Base-by-base conservation (phyloP, 2,888 invertebrate species). In the Laspeyria flexula region DNA sequence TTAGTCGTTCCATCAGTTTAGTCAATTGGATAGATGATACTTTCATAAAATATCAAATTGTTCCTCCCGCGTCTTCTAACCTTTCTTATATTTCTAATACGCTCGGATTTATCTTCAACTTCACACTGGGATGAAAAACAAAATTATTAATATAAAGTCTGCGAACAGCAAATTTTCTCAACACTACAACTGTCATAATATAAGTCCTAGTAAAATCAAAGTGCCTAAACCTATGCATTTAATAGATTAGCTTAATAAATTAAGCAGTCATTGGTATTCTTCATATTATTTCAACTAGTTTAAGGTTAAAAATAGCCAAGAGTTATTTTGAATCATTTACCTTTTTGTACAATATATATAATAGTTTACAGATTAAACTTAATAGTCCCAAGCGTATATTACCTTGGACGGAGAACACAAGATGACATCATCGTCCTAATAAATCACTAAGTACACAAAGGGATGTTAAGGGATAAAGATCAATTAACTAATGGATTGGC, bases 401-500 rank as follows among this genome's bases (percentile, higher is more conserved):
- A 27, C 7, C 30, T 11, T 30, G 11, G 1, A 29, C 21, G 31
- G 33, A 18, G 29, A 35, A 1, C n/a, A 34, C 23, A 9, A 23
- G 33, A 41, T 18, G 12, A 43, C 21, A 38, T 18, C 33, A 40
- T n/a, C 37, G 10, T 38, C 25, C 30, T 23, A 31, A 37, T 35
- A 47, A 55, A 60, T 52, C 57, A 33, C 49, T 48, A 23, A 40
- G 38, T 38, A 40, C 52, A 57, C 56, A 55, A 52, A 51, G 38
- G 60, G 56, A 57, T 46, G 13, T 37, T 15, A 42, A 43, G 61
- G 50, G 57, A 69, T 71, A 52, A 71, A 65, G 69, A 75, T 71
- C 75, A 76, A 79, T 81, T 76, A 76, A 70, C 76, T 81, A 83
- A 82, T 81, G 80, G 75, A 62, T 46, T 50, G 55, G 52, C 71